phyloP scores from a whole-genome alignment of 2,113 vertebrate genomes.

The Chaetura pelagica region DNA sequence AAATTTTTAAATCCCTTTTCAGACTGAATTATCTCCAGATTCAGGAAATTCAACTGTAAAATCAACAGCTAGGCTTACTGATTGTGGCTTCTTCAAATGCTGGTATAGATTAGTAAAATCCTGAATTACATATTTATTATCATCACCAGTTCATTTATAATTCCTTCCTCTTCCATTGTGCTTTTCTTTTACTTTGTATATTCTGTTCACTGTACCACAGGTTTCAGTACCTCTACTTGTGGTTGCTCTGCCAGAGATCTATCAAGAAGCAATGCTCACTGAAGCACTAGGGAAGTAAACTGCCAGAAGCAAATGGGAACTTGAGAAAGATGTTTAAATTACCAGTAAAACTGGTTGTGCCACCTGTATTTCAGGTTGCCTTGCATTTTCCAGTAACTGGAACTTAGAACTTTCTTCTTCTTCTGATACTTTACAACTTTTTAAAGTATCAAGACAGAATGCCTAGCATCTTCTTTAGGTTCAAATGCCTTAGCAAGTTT shows the following conservation, averaged over 20 bases:
- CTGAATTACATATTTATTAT: neutral
- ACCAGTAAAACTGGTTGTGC: neutral
- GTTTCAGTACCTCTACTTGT: neutral
- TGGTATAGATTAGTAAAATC: neutral
- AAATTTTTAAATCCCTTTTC: neutral
- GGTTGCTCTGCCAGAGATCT: neutral
- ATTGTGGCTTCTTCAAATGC: neutral
- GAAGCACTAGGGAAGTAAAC: neutral
- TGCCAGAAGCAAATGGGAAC: neutral
- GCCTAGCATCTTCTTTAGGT: neutral
- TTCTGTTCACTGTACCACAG: neutral
- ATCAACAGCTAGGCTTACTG: neutral
- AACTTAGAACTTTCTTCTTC: neutral
- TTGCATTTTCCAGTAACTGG: neutral
- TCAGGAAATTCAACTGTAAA: neutral
- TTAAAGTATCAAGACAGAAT: neutral
- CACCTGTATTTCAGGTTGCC: neutral
- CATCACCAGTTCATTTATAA: neutral
- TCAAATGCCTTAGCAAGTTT: neutral
- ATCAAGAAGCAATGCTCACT: neutral
- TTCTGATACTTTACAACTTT: neutral
- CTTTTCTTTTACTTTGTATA: neutral
- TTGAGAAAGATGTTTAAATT: neutral
- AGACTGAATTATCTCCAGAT: neutral
- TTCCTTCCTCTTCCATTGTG: neutral